Evolutionary conservation across 2,113 vertebrate genomes (phyloP).

Genomic region (Chloropsis cyanopogon): DNA sequence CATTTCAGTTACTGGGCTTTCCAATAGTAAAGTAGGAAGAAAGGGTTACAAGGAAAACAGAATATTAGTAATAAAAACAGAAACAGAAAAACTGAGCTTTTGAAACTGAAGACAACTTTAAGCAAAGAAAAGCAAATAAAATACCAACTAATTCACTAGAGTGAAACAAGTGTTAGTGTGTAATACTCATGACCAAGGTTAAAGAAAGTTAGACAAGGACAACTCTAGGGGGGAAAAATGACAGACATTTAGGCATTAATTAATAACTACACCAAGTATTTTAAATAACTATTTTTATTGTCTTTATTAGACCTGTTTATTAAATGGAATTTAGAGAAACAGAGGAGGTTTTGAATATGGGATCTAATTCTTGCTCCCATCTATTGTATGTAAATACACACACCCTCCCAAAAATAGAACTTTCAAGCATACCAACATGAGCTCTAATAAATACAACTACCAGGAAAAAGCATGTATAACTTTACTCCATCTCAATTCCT

Average conservation of each 20-base stretch:
- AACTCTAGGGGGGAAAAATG: neutral
- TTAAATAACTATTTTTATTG: neutral
- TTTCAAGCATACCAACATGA: neutral
- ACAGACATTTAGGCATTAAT: neutral
- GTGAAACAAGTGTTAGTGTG: neutral
- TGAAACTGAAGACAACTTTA: neutral
- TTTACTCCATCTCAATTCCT: neutral
- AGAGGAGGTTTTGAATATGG: neutral
- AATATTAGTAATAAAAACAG: neutral
- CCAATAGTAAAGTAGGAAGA: neutral
- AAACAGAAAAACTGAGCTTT: neutral
- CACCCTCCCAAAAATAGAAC: neutral
- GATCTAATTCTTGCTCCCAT: neutral
- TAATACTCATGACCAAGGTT: neutral
- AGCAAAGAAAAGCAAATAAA: neutral
- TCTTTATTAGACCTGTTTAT: neutral
- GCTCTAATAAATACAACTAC: neutral
- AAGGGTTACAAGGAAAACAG: neutral
- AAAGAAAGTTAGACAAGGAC: neutral
- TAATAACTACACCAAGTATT: neutral
- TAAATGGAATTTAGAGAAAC: neutral
- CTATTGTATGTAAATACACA: neutral
- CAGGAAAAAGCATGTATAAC: neutral
- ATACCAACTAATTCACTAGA: neutral
- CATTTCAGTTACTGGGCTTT: neutral